These are phyloP conservation scores for Semnopithecus entellus DNA, from an alignment of 2,113 vertebrate genomes.

Conservation along the genomic window DNA sequence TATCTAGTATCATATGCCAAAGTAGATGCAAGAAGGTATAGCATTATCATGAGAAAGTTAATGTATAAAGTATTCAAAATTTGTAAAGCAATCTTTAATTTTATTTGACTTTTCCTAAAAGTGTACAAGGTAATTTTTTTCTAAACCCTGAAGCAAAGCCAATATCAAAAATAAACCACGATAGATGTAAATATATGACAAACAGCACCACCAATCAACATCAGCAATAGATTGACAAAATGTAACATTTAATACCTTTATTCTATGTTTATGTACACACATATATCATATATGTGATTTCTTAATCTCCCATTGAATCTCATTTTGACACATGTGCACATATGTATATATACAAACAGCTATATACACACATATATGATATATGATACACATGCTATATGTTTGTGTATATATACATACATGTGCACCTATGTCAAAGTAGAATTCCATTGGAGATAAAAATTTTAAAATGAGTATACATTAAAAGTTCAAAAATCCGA, in stretches of 20 bases:
- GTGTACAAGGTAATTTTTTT: neutral
- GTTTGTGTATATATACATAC: neutral
- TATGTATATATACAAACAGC: neutral
- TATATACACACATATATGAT: neutral
- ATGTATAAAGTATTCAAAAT: neutral
- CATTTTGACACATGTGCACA: neutral
- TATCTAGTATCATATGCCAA: neutral
- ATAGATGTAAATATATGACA: neutral
- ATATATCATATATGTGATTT: neutral
- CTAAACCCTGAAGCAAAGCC: neutral
- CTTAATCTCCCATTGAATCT: neutral
- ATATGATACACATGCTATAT: too few relatives aligned
- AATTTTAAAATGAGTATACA: neutral
- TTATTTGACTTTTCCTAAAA: neutral
- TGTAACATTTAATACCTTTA: neutral
- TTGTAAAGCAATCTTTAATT: neutral
- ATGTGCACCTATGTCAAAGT: neutral
- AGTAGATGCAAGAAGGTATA: neutral
- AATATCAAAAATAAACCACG: neutral
- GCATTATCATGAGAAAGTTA: neutral
- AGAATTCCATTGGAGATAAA: neutral
- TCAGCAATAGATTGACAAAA: neutral
- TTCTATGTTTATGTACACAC: neutral
- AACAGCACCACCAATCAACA: neutral
- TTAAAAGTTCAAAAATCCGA: neutral